Evolutionary conservation across 2,113 vertebrate genomes (phyloP), one percentile per base, ranked within the genome.

Genomic region (Epinephelus moara): DNA sequence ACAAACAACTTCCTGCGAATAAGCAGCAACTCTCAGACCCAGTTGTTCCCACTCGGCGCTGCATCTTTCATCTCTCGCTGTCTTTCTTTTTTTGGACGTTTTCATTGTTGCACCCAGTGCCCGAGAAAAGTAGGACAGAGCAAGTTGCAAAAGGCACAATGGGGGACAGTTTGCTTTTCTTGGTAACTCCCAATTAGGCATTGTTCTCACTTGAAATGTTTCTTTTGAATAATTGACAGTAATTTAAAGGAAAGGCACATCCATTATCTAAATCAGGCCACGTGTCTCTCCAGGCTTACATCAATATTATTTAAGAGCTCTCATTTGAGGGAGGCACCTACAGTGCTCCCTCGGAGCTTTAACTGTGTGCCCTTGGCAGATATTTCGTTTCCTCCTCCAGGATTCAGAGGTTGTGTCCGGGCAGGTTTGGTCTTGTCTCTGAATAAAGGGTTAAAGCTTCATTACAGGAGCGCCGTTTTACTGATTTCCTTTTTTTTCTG

Each of bases 111-210:
- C 42, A 37, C 42, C n/a, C 66, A 13, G 30, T 3, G 70, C 62
- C 47, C 3, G 23, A 19, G 57, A 9, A 85, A 90, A 91, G 86
- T 90, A 88, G 90, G 90, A 80, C 92, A 92, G 63, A 70, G 74
- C 71, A 64, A 64, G 85, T 72, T 80, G 82, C 61, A 83, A 49
- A 62, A 68, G 70, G 25, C 68, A 77, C 82, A 67, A 75, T 59
- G 75, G 82, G 91, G 68, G 70, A 67, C 88, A 70, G 61, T 85
- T 90, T 85, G 84, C 87, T 92, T 84, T 82, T 91, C 88, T 87
- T 77, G 85, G 75, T 77, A 86, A 80, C 64, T 87, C 80, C 84
- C 76, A 87, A 81, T 90, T 79, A 90, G 72, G 53, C 76, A 56
- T 93, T 87, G 84, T 91, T 90, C 83, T 80, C 72, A 50, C 80